Evolutionary conservation across 2,888 invertebrate genomes (phyloP), one percentile per base, ranked within the genome.

Genomic region (Endotricha flammealis): DNA sequence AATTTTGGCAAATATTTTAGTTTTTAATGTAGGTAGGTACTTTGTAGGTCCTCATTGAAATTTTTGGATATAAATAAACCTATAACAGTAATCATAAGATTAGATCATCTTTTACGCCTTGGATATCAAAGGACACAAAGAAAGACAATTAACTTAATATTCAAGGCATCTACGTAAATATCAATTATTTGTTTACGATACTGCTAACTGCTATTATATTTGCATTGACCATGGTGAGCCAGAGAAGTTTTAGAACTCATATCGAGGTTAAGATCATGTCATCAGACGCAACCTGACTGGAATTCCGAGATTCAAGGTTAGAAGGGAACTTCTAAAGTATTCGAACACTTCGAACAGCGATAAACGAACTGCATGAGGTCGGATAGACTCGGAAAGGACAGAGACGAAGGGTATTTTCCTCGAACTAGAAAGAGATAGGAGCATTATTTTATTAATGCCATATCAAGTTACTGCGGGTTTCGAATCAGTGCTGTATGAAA

Each of bases 291-390:
- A 48, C 43, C 57, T 57, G 50, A 63, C 56, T 57, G 67, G 64
- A 72, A 73, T 74, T 68, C 63, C 59, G 67, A 65, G 59, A 66
- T 74, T 74, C 80, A 83, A 82, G 80, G 80, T 80, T 73, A 77
- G 59, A 69, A 63, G 63, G 68, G 69, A 81, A 77, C 74, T 77
- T 76, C 71, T 64, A 67, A 77, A 75, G 73, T 80, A 81, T 81
- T 82, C 6, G 20, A 20, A 20, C 7, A 4, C 2, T 20, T 20
- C 81, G 73, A 71, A 74, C 62, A 77, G 68, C 74, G 79, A 79
- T 78, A 80, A 78, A 69, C 66, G 58, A 72, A 64, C 64, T 62
- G 62, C 58, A 58, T 48, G 58, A 69, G 55, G 56, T 67, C 57
- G 61, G 61, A 59, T 62, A 59, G 59, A 63, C 53, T 61, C 57